Base-by-base conservation (phyloP, 1,140 invertebrate species). In the Ips typographus region DNA sequence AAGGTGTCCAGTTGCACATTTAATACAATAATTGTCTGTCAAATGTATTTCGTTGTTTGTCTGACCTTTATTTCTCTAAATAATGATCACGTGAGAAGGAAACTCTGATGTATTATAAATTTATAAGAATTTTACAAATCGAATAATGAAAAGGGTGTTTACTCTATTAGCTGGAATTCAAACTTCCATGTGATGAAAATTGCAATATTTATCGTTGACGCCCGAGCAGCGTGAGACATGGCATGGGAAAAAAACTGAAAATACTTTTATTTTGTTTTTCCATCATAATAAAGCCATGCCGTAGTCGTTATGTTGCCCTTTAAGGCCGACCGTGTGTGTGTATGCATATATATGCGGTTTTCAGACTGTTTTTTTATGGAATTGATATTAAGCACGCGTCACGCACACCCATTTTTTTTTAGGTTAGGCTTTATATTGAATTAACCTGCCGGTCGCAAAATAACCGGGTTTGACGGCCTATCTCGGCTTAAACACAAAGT, bases 251-350 rank as follows among this genome's bases (percentile, higher is more conserved):
- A n/a, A 61, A 49, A 61, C 37, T 61, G 22, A 61, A 22, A 61
- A 44, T 61, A 61, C 44, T 61, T 61, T 61, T 61, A 61, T 61
- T 61, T 61, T 47, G 58, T 47, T 61, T 61, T 52, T 63, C 44
- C 22, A 22, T 43, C 49, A 22, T 51, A 63, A 63, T 52, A 51
- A 52, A 52, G 61, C 44, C 61, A 40, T 63, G 49, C 61, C 36
- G n/a, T 37, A 53, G 61, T 42, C 61, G 61, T 61, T 63, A 63
- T 43, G 22, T 51, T 63, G 61, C 61, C 61, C 61, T 63, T 63
- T 63, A 63, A 53, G 61, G 49, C 61, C 61, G 4, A 47, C 39
- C 8, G n/a, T 44, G 40, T 22, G 40, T 22, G n/a, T 53, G 49
- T 61, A 61, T 44, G 40, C 7, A 36, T 22, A 7, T 53, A 40